Evolutionary conservation across 2,888 invertebrate species (phyloP), one percentile per base, ranked within the genome.

Genomic region (Cecidostiba fungosa): DNA sequence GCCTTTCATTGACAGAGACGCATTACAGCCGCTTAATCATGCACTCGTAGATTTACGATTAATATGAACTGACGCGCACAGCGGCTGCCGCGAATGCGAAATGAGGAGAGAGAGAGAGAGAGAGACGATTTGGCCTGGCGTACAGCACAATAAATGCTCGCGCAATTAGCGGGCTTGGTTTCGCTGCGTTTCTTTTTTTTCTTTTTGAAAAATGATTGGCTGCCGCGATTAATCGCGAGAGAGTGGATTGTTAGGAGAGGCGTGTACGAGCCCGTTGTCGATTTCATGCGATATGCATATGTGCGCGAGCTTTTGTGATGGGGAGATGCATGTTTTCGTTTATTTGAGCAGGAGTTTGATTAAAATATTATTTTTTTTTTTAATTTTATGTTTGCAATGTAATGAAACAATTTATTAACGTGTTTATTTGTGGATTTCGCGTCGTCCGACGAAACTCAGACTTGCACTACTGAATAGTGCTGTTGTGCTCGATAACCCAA

Each of bases 11-110:
- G 87, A 86, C 87, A 87, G 85, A 87, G 87, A 88, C 87, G 82
- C 87, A 87, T 89, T 88, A 86, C 82, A 66, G n/a, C 62, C 86
- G 85, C 86, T 89, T 87, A 87, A 89, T 89, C 88, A 88, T 84
- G 87, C 85, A 88, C 87, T 85, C 79, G 85, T 73, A 82, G 86
- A 88, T 89, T 89, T 87, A 87, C 84, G 86, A 87, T 88, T 88
- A 89, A 87, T 89, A 89, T 89, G 82, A 88, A 89, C 87, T 82
- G 84, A 83, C 84, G 85, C 62, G 77, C 19, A 54, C 78, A 62
- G 26, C 36, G 39, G 14, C 79, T 73, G 66, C 74, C 23, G 79
- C 50, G 84, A 87, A 87, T 87, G 87, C 77, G 77, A 88, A 88
- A 87, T 88, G 85, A 87, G 87, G 83, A 86, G 76, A 74, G 50